Percentiles rank a stretch among this genome's conserved stretches.
Conservation (phyloP, 1,140 invertebrate species). For the Fopius arisanus region DNA sequence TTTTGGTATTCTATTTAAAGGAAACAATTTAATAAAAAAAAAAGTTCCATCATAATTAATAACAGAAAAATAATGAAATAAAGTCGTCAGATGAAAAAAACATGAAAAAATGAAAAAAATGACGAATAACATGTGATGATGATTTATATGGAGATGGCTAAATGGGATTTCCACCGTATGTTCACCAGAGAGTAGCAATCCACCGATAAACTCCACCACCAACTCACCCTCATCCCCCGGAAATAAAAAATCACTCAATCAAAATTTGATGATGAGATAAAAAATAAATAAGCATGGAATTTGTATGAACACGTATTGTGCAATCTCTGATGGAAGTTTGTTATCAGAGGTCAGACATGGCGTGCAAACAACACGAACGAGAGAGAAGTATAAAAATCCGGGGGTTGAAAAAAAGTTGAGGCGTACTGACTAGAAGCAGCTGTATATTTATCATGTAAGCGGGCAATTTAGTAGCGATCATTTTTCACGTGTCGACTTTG, state of each 20-base stretch:
- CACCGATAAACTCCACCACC: too few species aligned
- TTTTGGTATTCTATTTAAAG: too few species aligned
- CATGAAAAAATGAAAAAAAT: too few species aligned
- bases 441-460: conserved; percentile 66
- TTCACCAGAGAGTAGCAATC: too few species aligned
- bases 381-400: not conserved
- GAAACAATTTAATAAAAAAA: too few species aligned
- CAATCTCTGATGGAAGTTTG: not conserved
- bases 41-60: too few species aligned
- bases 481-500: conserved; percentile 63
- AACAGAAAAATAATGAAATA: too few species aligned
- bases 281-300: not conserved
- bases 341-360: conserved; percentile 8
- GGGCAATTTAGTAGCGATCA: conserved; percentile 64
- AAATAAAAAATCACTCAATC: not conserved
- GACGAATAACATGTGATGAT: too few species aligned
- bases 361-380: not conserved
- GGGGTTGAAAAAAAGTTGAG: not conserved
- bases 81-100: too few species aligned
- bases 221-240: too few species aligned
- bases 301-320: not conserved
- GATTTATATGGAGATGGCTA: too few species aligned
- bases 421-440: conserved; percentile 19
- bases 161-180: too few species aligned
- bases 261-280: not conserved